phyloP scores from a whole-genome alignment of 2,113 vertebrate genomes.

The Hypanus sabinus region DNA sequence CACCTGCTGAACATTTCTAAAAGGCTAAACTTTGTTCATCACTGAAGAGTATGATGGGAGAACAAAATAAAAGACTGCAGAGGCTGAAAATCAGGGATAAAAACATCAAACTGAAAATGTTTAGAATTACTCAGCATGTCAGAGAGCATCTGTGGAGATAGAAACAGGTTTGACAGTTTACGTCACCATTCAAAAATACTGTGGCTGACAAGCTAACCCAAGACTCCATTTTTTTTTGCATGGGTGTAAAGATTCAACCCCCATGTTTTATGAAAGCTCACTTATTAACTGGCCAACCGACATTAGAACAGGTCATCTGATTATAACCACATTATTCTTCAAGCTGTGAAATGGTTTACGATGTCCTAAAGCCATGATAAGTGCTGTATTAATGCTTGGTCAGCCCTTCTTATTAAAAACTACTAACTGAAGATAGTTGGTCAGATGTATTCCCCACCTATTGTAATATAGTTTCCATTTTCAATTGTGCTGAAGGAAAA shows the following conservation, averaged over 20 bases:
- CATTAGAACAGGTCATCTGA: background rate
- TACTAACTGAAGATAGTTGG: too few relatives aligned
- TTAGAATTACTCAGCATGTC: too few relatives aligned
- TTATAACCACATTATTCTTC: background rate
- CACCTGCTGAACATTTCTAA: background rate
- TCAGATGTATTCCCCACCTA: too few relatives aligned
- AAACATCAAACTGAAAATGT: too few relatives aligned
- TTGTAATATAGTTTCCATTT: too few relatives aligned
- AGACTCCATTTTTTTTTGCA: background rate
- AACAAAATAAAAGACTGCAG: too few relatives aligned
- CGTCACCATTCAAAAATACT: too few relatives aligned
- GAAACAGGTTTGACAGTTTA: too few relatives aligned
- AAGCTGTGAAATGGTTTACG: background rate
- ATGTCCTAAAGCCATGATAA: background rate
- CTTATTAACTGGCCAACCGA: background rate
- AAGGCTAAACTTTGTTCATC: background rate
- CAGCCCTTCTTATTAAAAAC: background rate
- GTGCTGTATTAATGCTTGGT: background rate
- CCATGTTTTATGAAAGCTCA: background rate
- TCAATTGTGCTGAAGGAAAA: too few relatives aligned
- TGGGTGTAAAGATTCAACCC: background rate
- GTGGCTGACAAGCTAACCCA: background rate
- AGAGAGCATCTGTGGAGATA: too few relatives aligned
- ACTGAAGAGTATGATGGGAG: background rate
- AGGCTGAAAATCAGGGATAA: too few relatives aligned